Percentiles rank a stretch among this genome's conserved stretches.
Conservation (phyloP, 2,797 vertebrate genomes). For the Tympanoctomys barrerae region DNA sequence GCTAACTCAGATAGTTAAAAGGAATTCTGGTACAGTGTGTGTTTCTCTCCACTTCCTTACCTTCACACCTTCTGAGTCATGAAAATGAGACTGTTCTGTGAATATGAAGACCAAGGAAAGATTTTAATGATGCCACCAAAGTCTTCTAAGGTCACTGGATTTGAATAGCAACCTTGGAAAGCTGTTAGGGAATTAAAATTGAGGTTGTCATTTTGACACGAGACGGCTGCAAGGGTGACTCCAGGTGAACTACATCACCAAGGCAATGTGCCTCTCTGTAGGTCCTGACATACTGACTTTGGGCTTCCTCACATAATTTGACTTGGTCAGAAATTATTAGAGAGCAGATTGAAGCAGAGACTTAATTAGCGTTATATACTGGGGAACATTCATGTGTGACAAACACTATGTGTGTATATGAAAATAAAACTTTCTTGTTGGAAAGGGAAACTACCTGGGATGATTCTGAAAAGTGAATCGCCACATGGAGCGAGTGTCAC, state of each 20-base stretch:
- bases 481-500: not conserved
- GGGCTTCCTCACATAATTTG: not conserved
- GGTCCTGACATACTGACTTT: not conserved
- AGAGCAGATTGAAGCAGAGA: not conserved
- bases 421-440: not conserved
- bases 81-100: not conserved
- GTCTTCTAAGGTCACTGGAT: not conserved
- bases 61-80: not conserved
- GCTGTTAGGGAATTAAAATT: not conserved
- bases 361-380: not conserved
- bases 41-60: not conserved
- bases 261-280: not conserved
- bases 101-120: not conserved
- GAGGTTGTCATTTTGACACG: not conserved
- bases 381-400: not conserved
- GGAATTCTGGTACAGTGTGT: not conserved
- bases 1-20: not conserved
- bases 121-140: not conserved
- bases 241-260: accelerated
- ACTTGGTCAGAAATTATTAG: not conserved
- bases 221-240: not conserved
- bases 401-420: not conserved
- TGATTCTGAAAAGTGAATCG: not conserved
- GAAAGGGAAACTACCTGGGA: not conserved
- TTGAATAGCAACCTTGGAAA: not conserved